Percentiles rank a stretch among this genome's conserved stretches.
phyloP scores from a whole-genome alignment of 2,888 invertebrate species.

The Dynastes maya region DNA sequence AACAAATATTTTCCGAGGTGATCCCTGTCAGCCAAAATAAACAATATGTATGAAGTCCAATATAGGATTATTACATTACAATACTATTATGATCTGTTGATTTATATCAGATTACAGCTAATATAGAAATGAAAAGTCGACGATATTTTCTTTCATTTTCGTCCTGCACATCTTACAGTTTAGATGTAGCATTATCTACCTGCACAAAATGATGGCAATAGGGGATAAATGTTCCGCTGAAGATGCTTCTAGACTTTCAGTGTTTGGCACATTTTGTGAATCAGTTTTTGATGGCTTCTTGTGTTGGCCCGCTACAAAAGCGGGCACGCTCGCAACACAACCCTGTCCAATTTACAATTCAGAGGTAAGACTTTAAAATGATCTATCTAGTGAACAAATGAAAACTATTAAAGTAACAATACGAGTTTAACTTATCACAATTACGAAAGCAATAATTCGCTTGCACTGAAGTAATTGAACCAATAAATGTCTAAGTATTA shows the following conservation, averaged over 20 bases:
- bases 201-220: slow-evolving; percentile 32
- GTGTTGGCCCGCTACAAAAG: slow-evolving; percentile 72
- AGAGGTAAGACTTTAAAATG: slow-evolving; percentile 54
- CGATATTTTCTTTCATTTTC: slow-evolving; percentile 47
- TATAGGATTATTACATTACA: background rate
- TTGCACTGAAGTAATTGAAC: too few species aligned
- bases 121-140: slow-evolving; percentile 47
- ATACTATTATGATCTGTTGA: slow-evolving; percentile 44
- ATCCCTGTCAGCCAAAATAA: slow-evolving; percentile 46
- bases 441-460: too few species aligned
- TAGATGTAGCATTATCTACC: slow-evolving; percentile 17
- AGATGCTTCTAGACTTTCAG: slow-evolving; percentile 38
- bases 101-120: slow-evolving; percentile 52
- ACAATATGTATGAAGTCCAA: slow-evolving; percentile 29
- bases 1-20: slow-evolving; percentile 38
- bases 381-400: slow-evolving; percentile 4
- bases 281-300: slow-evolving; percentile 72
- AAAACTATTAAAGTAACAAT: background rate
- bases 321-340: slow-evolving; percentile 67
- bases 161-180: slow-evolving; percentile 33
- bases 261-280: slow-evolving; percentile 64
- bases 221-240: slow-evolving; percentile 46
- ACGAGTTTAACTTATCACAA: background rate
- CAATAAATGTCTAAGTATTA: too few species aligned
- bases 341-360: slow-evolving; percentile 70